phyloP scores from a whole-genome alignment of 2,888 invertebrate species.

The Dryadula phaetusa region DNA sequence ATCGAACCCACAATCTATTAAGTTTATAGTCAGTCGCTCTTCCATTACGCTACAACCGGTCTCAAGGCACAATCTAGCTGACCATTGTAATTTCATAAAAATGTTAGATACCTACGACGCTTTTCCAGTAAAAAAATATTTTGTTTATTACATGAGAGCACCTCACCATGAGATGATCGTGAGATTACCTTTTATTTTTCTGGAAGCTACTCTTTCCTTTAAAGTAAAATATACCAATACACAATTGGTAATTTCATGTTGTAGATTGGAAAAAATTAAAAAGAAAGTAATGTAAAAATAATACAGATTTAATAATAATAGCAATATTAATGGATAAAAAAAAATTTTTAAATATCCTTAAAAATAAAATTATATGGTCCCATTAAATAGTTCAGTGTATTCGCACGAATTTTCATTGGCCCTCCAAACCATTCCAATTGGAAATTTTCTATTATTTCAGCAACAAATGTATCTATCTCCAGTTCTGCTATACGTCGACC shows the following conservation, averaged over 20 bases:
- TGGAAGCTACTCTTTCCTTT: not conserved
- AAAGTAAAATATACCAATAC: not conserved
- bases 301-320: not conserved
- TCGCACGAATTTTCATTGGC: slow-evolving; percentile 53
- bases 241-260: not conserved
- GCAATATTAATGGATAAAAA: not conserved
- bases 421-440: slow-evolving; percentile 59
- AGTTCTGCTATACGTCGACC: slow-evolving; percentile 86
- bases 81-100: too few species aligned
- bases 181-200: not conserved
- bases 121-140: not conserved
- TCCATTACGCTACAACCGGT: too few species aligned
- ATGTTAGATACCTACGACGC: too few species aligned
- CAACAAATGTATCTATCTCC: slow-evolving; percentile 75
- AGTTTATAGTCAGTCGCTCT: too few species aligned
- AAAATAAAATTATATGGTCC: slow-evolving; percentile 67
- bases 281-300: not conserved
- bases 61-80: too few species aligned
- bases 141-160: not conserved
- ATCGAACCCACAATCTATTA: too few species aligned
- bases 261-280: not conserved
- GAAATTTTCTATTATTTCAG: slow-evolving; percentile 58
- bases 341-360: slow-evolving; percentile 55
- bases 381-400: slow-evolving; percentile 59
- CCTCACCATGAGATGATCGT: too few species aligned